Evolutionary conservation across 2,113 vertebrate genomes (phyloP).

Genomic region (Speoplatyrhinus poulsoni): DNA sequence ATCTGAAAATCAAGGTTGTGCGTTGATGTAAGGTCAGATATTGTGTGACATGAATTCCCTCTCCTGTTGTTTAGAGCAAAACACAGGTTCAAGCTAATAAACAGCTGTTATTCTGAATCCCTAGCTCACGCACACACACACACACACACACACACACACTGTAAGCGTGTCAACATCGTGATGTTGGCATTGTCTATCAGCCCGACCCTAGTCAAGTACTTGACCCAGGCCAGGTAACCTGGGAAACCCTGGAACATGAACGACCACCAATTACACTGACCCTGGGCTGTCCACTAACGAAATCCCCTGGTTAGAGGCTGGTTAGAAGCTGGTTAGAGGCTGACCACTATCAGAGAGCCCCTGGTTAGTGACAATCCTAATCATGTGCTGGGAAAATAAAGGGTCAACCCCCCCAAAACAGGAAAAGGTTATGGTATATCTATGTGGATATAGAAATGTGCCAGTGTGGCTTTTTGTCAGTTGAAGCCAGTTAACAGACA

Average conservation of each 20-base stretch:
- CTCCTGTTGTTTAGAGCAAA: no score
- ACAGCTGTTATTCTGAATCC: no score
- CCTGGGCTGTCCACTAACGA: constrained; percentile 40
- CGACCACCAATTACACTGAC: constrained; percentile 27
- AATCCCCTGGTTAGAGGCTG: constrained; percentile 18
- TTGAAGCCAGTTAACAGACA: no score
- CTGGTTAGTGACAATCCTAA: constrained; percentile 62
- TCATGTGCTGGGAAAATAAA: constrained; percentile 61
- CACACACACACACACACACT: no score
- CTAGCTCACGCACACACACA: neutral
- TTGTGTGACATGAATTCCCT: no score
- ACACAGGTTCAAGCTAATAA: no score
- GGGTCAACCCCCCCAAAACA: constrained; percentile 20
- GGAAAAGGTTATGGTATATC: constrained; percentile 9
- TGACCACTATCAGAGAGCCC: constrained; percentile 2
- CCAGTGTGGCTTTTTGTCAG: no score
- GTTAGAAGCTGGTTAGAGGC: no score
- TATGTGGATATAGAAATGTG: no score
- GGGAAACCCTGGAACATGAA: constrained; percentile 14
- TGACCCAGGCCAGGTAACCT: constrained; percentile 39
- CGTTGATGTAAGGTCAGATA: no score
- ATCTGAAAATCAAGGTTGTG: no score
- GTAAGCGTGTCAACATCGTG: no score
- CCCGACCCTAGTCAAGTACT: constrained; percentile 34
- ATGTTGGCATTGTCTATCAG: constrained; percentile 2